A percentile compares a stretch with the other conserved stretches of the same genome.
Conservation (phyloP, 2,113 vertebrate genomes). For the Hymenochirus boettgeri region DNA sequence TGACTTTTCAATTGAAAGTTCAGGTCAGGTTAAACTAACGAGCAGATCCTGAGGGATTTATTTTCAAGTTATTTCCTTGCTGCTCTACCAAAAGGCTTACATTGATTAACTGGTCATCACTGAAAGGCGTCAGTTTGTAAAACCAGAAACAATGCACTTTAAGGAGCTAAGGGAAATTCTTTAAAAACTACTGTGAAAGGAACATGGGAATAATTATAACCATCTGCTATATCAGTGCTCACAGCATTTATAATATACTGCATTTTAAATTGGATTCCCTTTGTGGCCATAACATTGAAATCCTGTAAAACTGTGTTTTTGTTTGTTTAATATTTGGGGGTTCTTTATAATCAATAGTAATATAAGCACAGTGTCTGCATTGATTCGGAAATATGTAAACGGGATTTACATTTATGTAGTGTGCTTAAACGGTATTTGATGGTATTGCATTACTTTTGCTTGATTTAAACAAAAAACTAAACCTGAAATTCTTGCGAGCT, state of each 20-base stretch:
- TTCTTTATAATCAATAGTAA: neutral
- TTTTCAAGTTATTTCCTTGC: slow-evolving; percentile 20
- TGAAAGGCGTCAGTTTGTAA: slow-evolving; percentile 18
- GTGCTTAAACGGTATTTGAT: too few relatives aligned
- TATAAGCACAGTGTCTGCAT: neutral
- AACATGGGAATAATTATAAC: slow-evolving; percentile 13
- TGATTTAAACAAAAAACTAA: too few relatives aligned
- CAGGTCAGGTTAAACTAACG: slow-evolving; percentile 22
- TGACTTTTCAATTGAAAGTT: neutral
- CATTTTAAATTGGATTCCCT: neutral
- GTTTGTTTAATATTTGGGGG: neutral
- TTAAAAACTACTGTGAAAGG: neutral
- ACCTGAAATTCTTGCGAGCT: too few relatives aligned
- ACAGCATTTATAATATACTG: slow-evolving; percentile 3
- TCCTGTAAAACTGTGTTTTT: neutral
- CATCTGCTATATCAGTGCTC: neutral
- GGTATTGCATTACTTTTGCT: too few relatives aligned
- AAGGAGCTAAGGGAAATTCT: slow-evolving; percentile 2
- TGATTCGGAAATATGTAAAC: too few relatives aligned
- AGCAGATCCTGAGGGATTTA: slow-evolving; percentile 14
- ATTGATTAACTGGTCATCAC: slow-evolving; percentile 13
- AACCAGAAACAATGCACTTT: neutral
- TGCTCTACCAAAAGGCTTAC: slow-evolving; percentile 3
- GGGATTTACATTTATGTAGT: too few relatives aligned
- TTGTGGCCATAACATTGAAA: neutral